Conservation (phyloP, 2,888 invertebrate species). For the Amiota communis region DNA sequence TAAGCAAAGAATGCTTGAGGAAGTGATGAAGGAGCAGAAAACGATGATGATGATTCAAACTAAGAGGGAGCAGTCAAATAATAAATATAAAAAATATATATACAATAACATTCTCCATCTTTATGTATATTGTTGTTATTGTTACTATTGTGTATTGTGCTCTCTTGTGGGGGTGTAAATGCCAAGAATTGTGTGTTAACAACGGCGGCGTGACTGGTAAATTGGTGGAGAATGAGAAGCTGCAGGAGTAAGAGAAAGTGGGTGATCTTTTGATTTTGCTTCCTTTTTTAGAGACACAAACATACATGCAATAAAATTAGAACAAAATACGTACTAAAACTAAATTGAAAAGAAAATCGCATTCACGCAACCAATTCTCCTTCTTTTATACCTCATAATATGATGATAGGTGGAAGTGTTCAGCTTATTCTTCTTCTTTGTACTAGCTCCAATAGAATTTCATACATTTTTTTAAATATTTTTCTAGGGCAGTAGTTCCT, state of each 20-base stretch:
- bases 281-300: constrained; percentile 48
- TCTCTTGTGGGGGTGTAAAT: constrained; percentile 6
- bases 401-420: constrained; percentile 27
- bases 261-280: not conserved
- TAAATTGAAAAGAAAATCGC: constrained; percentile 66
- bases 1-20: not conserved
- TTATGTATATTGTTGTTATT: not conserved
- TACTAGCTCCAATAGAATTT: too few relatives aligned
- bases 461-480: too few relatives aligned
- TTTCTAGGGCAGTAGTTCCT: too few relatives aligned
- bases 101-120: not conserved
- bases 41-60: not conserved
- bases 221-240: not conserved
- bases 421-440: too few relatives aligned
- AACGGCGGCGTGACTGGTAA: constrained; percentile 33
- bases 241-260: constrained; percentile 22
- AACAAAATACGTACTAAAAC: constrained; percentile 63
- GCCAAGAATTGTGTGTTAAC: constrained; percentile 58
- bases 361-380: constrained; percentile 22
- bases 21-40: too few relatives aligned
- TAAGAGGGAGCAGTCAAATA: not conserved
- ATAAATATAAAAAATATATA: constrained; percentile 6
- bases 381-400: constrained; percentile 36
- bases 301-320: constrained; percentile 60
- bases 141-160: not conserved